phyloP scores from a whole-genome alignment of 2,888 invertebrate genomes.

The Epirrita christyi region DNA sequence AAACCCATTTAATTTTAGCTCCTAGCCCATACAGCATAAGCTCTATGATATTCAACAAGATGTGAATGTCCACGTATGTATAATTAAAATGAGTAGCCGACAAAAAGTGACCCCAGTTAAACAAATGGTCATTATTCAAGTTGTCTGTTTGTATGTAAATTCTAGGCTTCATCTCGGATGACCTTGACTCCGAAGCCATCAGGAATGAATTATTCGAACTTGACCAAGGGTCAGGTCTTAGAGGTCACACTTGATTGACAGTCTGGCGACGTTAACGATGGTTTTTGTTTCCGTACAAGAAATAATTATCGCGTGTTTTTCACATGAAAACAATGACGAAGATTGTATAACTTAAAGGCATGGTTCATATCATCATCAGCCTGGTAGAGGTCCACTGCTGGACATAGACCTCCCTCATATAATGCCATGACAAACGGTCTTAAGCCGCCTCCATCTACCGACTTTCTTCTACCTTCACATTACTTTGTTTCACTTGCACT shows the following conservation, averaged over 20 bases:
- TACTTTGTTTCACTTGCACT: too few relatives aligned
- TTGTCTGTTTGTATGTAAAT: slow-evolving; percentile 74
- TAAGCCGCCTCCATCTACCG: too few relatives aligned
- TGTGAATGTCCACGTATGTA: not conserved
- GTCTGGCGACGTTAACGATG: slow-evolving; percentile 49
- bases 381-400: too few relatives aligned
- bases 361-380: too few relatives aligned
- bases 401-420: too few relatives aligned
- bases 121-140: slow-evolving; percentile 69
- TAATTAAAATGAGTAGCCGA: slow-evolving; percentile 37
- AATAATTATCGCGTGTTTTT: slow-evolving; percentile 11
- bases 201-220: slow-evolving; percentile 77
- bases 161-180: slow-evolving; percentile 48
- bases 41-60: not conserved
- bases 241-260: slow-evolving; percentile 69
- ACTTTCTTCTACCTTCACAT: too few relatives aligned
- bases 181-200: slow-evolving; percentile 67
- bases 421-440: too few relatives aligned
- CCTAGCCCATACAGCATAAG: not conserved
- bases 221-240: slow-evolving; percentile 73
- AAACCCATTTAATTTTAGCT: slow-evolving; percentile 4
- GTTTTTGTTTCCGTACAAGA: slow-evolving; percentile 49
- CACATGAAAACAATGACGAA: not conserved
- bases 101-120: slow-evolving; percentile 69
- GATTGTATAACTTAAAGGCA: too few relatives aligned